phyloP scores from a whole-genome alignment of 2,888 invertebrate genomes.

The Eumacrocentrus americanus region DNA sequence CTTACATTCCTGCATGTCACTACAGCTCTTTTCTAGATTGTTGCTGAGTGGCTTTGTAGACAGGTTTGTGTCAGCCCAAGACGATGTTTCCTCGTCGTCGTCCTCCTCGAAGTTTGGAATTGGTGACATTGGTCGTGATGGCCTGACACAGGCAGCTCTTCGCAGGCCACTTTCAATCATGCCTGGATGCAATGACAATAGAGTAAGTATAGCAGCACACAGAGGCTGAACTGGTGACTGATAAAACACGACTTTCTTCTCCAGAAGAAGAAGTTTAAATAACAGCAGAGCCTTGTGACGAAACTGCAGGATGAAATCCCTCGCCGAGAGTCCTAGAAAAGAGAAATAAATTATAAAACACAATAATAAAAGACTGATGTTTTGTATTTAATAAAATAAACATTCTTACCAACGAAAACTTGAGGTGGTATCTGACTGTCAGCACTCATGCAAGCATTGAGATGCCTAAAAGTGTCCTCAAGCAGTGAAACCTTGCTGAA shows the following conservation, averaged over 20 bases:
- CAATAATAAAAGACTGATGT: background rate
- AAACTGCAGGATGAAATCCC: slow-evolving; percentile 83
- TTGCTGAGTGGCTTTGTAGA: too few species aligned
- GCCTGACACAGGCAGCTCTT: slow-evolving; percentile 81
- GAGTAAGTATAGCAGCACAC: slow-evolving; percentile 83
- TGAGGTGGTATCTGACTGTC: slow-evolving; percentile 69
- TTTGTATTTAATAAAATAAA: background rate
- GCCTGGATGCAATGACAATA: slow-evolving; percentile 89
- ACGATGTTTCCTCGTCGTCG: slow-evolving; percentile 32
- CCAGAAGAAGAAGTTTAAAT: slow-evolving; percentile 89
- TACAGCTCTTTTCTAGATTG: too few species aligned
- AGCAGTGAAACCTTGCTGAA: slow-evolving; percentile 86
- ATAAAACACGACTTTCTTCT: slow-evolving; percentile 88
- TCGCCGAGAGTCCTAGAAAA: slow-evolving; percentile 80
- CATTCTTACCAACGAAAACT: slow-evolving; percentile 70
- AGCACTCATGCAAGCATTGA: slow-evolving; percentile 80
- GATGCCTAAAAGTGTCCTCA: slow-evolving; percentile 89
- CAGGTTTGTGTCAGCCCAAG: background rate
- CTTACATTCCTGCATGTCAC: too few species aligned
- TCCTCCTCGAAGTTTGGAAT: slow-evolving; percentile 69
- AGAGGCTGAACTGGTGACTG: slow-evolving; percentile 91
- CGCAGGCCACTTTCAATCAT: slow-evolving; percentile 85
- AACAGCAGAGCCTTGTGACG: slow-evolving; percentile 90
- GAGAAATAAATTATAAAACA: too few species aligned
- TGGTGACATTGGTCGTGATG: slow-evolving; percentile 75